A percentile compares a stretch with the other conserved stretches of the same genome.
phyloP scores from a whole-genome alignment of 2,113 vertebrate genomes.

The Mastomys coucha region DNA sequence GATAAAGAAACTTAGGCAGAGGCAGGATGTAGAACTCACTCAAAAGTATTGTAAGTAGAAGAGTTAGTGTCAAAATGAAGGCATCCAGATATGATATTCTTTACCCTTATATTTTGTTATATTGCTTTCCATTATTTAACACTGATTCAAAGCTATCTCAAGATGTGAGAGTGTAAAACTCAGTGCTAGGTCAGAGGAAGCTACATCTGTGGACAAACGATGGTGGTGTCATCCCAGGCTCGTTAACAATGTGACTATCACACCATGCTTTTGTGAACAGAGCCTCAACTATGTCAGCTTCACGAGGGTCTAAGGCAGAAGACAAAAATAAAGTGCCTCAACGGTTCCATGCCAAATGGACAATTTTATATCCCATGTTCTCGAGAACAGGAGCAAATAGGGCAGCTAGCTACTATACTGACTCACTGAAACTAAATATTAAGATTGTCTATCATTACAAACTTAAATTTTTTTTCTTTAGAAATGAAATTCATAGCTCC shows the following conservation, averaged over 20 bases:
- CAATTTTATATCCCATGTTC: too few relatives aligned
- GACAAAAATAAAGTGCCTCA: not conserved
- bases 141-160: conserved; percentile 19
- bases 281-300: not conserved
- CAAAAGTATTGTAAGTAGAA: not conserved
- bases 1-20: conserved; percentile 23
- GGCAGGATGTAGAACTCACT: not conserved
- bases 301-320: not conserved
- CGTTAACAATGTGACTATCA: not conserved
- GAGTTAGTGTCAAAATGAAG: not conserved
- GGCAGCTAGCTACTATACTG: conserved; percentile 63
- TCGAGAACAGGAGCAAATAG: conserved; percentile 31
- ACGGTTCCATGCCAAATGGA: not conserved
- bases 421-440: not conserved
- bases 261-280: not conserved
- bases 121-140: not conserved
- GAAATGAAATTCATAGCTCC: not conserved
- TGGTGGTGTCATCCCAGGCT: not conserved
- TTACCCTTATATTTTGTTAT: not conserved
- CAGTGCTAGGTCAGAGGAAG: conserved; percentile 17
- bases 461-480: conserved; percentile 12
- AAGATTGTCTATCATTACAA: not conserved
- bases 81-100: not conserved
- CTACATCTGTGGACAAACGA: not conserved
- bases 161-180: not conserved